Conservation (phyloP, 2,888 invertebrate species). For the Drosophila picticornis region DNA sequence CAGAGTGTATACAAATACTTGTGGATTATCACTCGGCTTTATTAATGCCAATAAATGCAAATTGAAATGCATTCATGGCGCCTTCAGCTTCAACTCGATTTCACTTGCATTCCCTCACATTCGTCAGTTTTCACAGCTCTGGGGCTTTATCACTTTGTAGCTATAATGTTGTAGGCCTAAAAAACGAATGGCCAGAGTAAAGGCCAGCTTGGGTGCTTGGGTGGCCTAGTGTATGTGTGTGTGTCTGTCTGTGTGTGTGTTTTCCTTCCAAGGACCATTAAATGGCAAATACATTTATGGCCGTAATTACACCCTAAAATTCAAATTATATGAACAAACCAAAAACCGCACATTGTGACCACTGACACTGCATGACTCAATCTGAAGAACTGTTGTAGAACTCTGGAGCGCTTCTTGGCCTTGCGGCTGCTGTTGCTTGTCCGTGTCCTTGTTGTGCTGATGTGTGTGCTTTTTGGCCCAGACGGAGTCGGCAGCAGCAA, state of each 20-base stretch:
- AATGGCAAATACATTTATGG: conserved; percentile 83
- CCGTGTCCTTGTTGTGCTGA: conserved; percentile 48
- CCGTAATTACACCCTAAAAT: conserved; percentile 83
- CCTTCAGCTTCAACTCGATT: conserved; percentile 19
- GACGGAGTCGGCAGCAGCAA: conserved; percentile 27
- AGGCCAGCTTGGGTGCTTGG: conserved; percentile 41
- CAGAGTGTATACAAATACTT: conserved; percentile 1
- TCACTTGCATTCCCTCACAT: conserved; percentile 39
- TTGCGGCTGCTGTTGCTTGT: conserved; percentile 47
- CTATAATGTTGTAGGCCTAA: conserved; percentile 30
- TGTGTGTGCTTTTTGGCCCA: conserved; percentile 44
- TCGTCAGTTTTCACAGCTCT: conserved; percentile 68
- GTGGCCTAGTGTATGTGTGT: conserved; percentile 45
- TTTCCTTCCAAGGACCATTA: conserved; percentile 63
- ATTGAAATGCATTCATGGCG: conserved; percentile 61
- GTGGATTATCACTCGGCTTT: conserved; percentile 33
- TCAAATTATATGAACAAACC: conserved; percentile 83
- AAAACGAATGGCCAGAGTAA: background rate
- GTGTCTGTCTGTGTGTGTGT: conserved; percentile 34
- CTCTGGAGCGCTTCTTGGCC: conserved; percentile 57
- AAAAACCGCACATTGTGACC: conserved; percentile 78
- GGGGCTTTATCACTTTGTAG: conserved; percentile 58
- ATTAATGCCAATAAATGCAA: conserved; percentile 69
- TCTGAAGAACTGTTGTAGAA: conserved; percentile 32
- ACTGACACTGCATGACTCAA: conserved; percentile 68